phyloP scores from a whole-genome alignment of 2,888 invertebrate genomes.

The Danaus chrysippus region DNA sequence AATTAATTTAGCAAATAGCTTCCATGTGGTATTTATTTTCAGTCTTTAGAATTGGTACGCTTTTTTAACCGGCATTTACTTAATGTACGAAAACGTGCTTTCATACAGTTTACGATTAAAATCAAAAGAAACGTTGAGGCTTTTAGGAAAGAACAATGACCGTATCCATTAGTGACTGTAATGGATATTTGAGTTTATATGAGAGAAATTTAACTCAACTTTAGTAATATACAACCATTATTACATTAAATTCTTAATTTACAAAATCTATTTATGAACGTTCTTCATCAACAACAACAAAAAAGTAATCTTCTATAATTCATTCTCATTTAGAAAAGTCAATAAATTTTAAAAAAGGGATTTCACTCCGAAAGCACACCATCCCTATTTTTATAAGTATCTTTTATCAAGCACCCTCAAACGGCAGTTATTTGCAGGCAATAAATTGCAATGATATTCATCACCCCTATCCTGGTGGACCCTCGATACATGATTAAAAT shows the following conservation, averaged over 20 bases:
- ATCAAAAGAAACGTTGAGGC: conserved; percentile 9
- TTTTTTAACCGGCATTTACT: conserved; percentile 5
- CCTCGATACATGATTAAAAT: conserved; percentile 28
- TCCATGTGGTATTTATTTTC: conserved; percentile 17
- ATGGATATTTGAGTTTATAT: conserved; percentile 3
- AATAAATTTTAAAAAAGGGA: conserved; percentile 1
- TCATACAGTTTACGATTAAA: conserved; percentile 5
- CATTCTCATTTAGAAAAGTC: neutral
- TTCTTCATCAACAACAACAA: neutral
- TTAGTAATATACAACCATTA: neutral
- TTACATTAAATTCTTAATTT: too few relatives aligned
- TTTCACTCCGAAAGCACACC: neutral
- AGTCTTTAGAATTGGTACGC: conserved; percentile 4
- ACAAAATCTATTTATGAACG: too few relatives aligned
- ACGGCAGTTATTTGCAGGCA: conserved; percentile 32
- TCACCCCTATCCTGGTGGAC: conserved; percentile 24
- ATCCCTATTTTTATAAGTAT: conserved; percentile 15
- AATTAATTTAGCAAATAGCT: conserved; percentile 25
- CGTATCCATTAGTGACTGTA: conserved; percentile 9
- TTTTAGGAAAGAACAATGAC: conserved; percentile 1
- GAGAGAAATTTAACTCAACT: conserved; percentile 1
- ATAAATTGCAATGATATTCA: conserved; percentile 37
- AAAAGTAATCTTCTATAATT: neutral
- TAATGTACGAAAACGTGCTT: conserved; percentile 10
- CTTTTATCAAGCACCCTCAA: conserved; percentile 21